phyloP scores from a whole-genome alignment of 1,140 invertebrate species.

The Pantala flavescens region DNA sequence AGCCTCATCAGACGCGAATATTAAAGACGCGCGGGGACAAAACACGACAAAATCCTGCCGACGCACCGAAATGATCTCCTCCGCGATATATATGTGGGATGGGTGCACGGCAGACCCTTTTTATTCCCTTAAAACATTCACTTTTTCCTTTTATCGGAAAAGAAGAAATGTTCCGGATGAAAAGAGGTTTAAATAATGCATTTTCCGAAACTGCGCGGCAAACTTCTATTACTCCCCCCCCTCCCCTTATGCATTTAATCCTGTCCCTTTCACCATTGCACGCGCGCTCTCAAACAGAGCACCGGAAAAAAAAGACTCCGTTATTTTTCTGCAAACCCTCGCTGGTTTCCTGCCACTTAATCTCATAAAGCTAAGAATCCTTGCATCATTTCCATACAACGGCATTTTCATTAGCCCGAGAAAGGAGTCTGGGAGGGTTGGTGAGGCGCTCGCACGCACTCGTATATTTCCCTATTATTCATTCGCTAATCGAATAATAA shows the following conservation, averaged over 20 bases:
- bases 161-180: not conserved
- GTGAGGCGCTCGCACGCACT: too few species aligned
- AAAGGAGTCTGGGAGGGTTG: not conserved
- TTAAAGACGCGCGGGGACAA: too few species aligned
- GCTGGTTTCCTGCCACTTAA: constrained; percentile 7
- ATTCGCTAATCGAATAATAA: too few species aligned
- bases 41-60: too few species aligned
- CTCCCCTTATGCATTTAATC: constrained; percentile 1
- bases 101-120: not conserved
- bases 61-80: too few species aligned
- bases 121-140: not conserved
- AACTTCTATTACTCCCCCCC: not conserved
- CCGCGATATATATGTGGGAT: not conserved
- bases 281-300: not conserved
- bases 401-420: not conserved
- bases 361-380: constrained; percentile 9
- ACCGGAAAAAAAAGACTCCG: not conserved
- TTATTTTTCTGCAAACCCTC: constrained; percentile 4
- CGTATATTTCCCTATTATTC: too few species aligned
- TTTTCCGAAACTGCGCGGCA: not conserved
- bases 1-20: too few species aligned
- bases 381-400: constrained; percentile 9
- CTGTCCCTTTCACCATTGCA: not conserved
- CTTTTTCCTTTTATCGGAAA: not conserved
- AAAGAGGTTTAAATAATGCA: constrained; percentile 10